phyloP scores from a whole-genome alignment of 2,113 vertebrate genomes.

The Rissa tridactyla region DNA sequence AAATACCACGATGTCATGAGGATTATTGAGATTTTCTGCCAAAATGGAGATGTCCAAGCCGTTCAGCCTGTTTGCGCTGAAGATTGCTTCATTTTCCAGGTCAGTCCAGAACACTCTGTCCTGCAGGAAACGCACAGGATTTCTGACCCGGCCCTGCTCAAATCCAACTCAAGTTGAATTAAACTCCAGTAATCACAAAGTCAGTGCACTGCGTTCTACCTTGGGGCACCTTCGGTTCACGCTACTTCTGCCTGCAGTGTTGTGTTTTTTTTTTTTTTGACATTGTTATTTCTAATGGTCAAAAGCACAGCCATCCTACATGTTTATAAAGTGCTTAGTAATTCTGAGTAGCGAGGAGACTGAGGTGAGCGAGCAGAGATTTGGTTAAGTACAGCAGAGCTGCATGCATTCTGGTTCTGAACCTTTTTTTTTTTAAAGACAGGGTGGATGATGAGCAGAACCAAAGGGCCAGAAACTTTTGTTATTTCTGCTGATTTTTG shows the following conservation, averaged over 20 bases:
- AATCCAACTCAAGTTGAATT: background rate
- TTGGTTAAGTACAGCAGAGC: background rate
- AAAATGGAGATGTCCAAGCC: slow-evolving; percentile 85
- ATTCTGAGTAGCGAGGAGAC: background rate
- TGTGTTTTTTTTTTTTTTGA: background rate
- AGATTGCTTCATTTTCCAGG: slow-evolving; percentile 93
- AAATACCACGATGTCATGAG: slow-evolving; percentile 93
- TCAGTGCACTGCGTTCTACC: background rate
- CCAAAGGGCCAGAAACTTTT: background rate
- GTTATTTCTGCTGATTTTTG: background rate
- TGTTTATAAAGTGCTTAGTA: background rate
- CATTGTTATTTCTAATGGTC: background rate
- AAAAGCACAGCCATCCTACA: background rate
- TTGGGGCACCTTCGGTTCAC: background rate
- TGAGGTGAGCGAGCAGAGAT: background rate
- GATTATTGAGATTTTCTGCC: slow-evolving; percentile 94
- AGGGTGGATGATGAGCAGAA: background rate
- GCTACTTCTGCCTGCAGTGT: background rate
- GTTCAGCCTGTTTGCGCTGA: slow-evolving; percentile 91
- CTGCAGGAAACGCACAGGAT: slow-evolving; percentile 67
- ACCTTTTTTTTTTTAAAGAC: background rate
- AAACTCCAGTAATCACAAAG: background rate
- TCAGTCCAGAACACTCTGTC: slow-evolving; percentile 97
- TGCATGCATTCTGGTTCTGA: background rate
- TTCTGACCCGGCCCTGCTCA: background rate